Evolutionary conservation across 2,888 invertebrate genomes (phyloP), one percentile per base, ranked within the genome.

Genomic region (Baccha elongata): DNA sequence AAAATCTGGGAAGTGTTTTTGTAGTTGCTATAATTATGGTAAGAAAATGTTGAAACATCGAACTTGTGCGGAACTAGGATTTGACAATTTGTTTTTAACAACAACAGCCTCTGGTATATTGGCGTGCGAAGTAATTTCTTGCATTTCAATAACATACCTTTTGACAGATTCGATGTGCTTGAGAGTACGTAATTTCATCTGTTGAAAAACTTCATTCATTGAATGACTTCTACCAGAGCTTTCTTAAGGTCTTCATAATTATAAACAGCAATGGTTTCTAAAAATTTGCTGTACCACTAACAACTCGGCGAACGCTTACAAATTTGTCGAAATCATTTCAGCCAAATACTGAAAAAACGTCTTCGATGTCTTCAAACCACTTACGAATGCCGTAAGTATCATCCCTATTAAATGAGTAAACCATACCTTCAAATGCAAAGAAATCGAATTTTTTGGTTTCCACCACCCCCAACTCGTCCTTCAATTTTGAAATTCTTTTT

Each of bases 141-240:
- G 62, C 79, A 79, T 79, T 21, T 69, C 79, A 6, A 79, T 55
- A 0, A 74, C 37, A 32, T 75, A 84, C 3, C 62, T 21, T 15
- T 71, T 42, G 0, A 75, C 46, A 0, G 67, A 67, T 44, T 84
- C 79, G 7, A 19, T 21, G 1, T 37, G 15, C n/a, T 52, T 52
- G 37, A 37, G n/a, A 11, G 17, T 46, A 2, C 78, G 37, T 5
- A 15, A n/a, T 15, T 48, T 55, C 10, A 83, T 37, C 29, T 74
- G 78, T 79, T 72, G 65, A 72, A 53, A 35, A 13, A 6, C n/a
- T 26, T 42, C 26, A 2, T 21, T 29, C 21, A 29, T 11, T 17
- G 40, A 52, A 19, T 23, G 42, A 17, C 40, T 15, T 40, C 1
- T 1, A 40, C 1, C 3, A 40, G 8, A 0, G 15, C 40, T 5